Conservation (phyloP, 2,888 invertebrate species). For the Lasioglossum marginatum region DNA sequence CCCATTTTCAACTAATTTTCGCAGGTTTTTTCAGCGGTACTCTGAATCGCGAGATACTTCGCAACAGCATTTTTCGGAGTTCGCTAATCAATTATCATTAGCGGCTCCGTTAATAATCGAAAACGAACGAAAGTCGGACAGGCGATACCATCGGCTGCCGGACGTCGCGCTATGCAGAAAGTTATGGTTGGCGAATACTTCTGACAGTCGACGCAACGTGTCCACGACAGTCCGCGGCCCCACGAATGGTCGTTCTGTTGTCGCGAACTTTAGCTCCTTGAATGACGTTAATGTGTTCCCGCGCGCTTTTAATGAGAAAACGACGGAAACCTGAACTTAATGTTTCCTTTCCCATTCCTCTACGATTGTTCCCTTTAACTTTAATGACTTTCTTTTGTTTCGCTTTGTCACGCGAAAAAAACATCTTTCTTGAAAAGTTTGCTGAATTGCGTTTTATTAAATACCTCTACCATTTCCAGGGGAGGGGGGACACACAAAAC, state of each 20-base stretch:
- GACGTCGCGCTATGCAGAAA: conserved; percentile 53
- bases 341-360: background rate
- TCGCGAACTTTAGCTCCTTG: conserved; percentile 41
- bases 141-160: conserved; percentile 41
- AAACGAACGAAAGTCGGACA: conserved; percentile 43
- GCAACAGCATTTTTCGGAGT: background rate
- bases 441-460: background rate
- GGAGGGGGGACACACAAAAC: no score
- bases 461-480: background rate
- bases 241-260: conserved; percentile 1
- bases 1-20: background rate
- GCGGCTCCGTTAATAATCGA: conserved; percentile 64
- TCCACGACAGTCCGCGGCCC: conserved; percentile 24
- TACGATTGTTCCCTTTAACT: background rate
- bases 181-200: conserved; percentile 64
- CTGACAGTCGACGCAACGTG: conserved; percentile 57
- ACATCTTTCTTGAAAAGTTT: background rate
- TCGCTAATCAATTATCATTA: conserved; percentile 65
- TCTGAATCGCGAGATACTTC: background rate
- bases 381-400: background rate
- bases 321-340: background rate
- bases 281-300: conserved; percentile 26
- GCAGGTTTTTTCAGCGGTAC: background rate
- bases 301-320: conserved; percentile 22
- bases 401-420: background rate